A percentile compares a stretch with the other conserved stretches of the same genome.
These are phyloP conservation scores for Troides helena DNA, from an alignment of 2,888 invertebrate genomes.

Conservation along the genomic window DNA sequence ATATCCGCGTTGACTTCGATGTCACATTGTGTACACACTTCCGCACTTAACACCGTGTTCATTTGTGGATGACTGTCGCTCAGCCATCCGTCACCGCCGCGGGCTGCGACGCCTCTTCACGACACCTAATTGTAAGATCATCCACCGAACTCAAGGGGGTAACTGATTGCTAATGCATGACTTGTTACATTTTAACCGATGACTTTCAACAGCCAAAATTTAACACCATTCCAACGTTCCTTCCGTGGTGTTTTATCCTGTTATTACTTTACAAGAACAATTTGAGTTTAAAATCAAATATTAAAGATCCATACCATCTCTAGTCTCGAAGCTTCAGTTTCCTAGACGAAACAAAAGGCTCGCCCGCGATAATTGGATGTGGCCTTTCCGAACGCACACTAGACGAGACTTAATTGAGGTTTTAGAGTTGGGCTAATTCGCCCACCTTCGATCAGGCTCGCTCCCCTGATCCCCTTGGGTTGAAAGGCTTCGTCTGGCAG, in stretches of 20 bases:
- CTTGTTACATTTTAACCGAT: slow-evolving; percentile 53
- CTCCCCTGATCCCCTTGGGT: slow-evolving; percentile 47
- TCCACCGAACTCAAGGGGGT: slow-evolving; percentile 58
- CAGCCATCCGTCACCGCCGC: slow-evolving; percentile 69
- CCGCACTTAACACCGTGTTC: slow-evolving; percentile 73
- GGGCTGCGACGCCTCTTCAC: slow-evolving; percentile 62
- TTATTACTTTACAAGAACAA: not conserved
- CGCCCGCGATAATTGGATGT: slow-evolving; percentile 77
- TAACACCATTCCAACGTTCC: slow-evolving; percentile 35
- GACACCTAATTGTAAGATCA: slow-evolving; percentile 71
- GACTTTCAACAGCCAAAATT: slow-evolving; percentile 39
- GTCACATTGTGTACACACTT: slow-evolving; percentile 66
- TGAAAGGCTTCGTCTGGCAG: slow-evolving; percentile 66
- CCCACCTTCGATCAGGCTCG: slow-evolving; percentile 73
- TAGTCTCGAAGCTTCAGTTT: slow-evolving; percentile 41
- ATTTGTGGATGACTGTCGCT: slow-evolving; percentile 73
- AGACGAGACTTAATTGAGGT: slow-evolving; percentile 81
- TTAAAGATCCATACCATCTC: slow-evolving; percentile 48
- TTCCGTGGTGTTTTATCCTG: not conserved
- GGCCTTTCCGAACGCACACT: slow-evolving; percentile 75
- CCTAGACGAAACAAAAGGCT: slow-evolving; percentile 70
- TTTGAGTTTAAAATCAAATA: slow-evolving; percentile 14
- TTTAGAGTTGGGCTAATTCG: slow-evolving; percentile 79
- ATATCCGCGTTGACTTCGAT: slow-evolving; percentile 20
- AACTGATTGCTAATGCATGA: slow-evolving; percentile 67